Evolutionary conservation across 1,140 invertebrate species (phyloP).

Genomic region (Calycopis cecrops): DNA sequence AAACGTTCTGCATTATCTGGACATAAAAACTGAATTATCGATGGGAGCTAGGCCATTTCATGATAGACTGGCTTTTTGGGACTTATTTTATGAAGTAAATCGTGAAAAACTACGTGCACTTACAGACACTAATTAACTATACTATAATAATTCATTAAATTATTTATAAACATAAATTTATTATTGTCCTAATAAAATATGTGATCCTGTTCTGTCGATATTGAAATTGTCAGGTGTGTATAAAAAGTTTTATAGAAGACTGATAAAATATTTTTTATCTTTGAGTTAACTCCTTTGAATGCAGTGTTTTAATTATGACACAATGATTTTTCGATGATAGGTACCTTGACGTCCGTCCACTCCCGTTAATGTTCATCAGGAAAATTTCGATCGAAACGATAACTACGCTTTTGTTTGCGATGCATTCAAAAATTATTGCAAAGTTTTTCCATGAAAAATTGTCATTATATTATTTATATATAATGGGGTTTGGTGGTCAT

Average conservation of each 20-base stretch:
- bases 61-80: conserved; percentile 13
- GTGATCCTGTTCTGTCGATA: too few relatives aligned
- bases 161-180: too few relatives aligned
- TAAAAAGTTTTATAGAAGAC: too few relatives aligned
- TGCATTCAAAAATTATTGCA: not conserved
- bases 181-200: too few relatives aligned
- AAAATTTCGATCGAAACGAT: conserved; percentile 4
- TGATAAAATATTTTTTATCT: too few relatives aligned
- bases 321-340: too few relatives aligned
- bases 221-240: too few relatives aligned
- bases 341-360: not conserved
- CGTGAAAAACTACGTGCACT: conserved; percentile 9
- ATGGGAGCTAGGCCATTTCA: conserved; percentile 1
- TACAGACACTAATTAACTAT: not conserved
- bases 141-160: too few relatives aligned
- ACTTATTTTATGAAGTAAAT: conserved; percentile 10
- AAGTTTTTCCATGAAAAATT: conserved; percentile 5
- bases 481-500: too few relatives aligned
- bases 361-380: not conserved
- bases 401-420: conserved; percentile 6
- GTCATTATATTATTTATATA: not conserved
- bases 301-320: too few relatives aligned
- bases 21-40: conserved; percentile 9
- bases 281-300: too few relatives aligned
- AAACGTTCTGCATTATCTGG: conserved; percentile 8